These are phyloP conservation scores for Sitobion miscanthi DNA, from an alignment of 1,140 invertebrate species.

Conservation along the genomic window DNA sequence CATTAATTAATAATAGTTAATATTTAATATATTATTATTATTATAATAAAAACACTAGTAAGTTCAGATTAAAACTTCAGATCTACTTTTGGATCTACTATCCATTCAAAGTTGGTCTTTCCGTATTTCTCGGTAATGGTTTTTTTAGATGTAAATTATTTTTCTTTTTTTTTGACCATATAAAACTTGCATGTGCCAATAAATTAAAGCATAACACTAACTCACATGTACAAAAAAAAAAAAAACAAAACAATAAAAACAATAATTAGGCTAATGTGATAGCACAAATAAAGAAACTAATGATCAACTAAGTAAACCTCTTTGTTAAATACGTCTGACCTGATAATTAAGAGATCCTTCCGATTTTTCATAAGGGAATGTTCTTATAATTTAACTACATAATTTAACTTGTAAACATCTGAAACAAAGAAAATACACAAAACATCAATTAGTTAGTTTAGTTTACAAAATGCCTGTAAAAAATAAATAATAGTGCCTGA, in stretches of 20 bases:
- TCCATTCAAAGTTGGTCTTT: slow-evolving; percentile 5
- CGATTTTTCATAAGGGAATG: slow-evolving; percentile 44
- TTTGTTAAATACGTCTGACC: slow-evolving; percentile 55
- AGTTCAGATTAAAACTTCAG: slow-evolving; percentile 16
- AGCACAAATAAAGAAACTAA: slow-evolving; percentile 41
- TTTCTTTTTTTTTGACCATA: background rate
- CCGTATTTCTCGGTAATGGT: background rate
- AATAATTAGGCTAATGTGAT: slow-evolving; percentile 43
- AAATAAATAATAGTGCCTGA: background rate
- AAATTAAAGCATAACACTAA: slow-evolving; percentile 29
- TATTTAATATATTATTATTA: slow-evolving; percentile 22
- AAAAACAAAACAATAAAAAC: slow-evolving; percentile 41
- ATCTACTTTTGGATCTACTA: slow-evolving; percentile 11
- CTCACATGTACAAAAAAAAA: slow-evolving; percentile 40
- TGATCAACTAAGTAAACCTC: slow-evolving; percentile 40
- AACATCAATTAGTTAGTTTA: background rate
- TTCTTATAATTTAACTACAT: slow-evolving; percentile 54
- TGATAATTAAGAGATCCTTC: slow-evolving; percentile 53
- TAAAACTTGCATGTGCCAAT: slow-evolving; percentile 8
- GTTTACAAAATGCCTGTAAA: background rate
- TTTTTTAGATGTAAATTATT: slow-evolving; percentile 14
- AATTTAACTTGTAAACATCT: slow-evolving; percentile 55
- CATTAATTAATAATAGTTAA: slow-evolving; percentile 46
- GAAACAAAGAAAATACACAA: slow-evolving; percentile 52
- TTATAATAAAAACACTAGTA: slow-evolving; percentile 22